Evolutionary conservation across 2,888 invertebrate species (phyloP).

Genomic region (Hydrotaea cyrtoneurina): DNA sequence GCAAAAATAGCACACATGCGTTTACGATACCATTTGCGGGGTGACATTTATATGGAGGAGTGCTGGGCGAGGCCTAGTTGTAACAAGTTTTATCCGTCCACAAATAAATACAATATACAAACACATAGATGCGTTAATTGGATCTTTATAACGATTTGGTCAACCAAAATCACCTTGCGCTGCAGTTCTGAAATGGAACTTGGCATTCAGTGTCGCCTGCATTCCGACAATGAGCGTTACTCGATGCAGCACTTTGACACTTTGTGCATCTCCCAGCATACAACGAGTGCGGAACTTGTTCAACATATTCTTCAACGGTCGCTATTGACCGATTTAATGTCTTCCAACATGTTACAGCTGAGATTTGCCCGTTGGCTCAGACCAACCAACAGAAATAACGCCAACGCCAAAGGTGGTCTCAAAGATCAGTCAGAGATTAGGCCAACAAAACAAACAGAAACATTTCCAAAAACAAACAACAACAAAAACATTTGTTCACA

Average conservation of each 20-base stretch:
- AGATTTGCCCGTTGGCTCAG: constrained; percentile 8
- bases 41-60: too few species aligned
- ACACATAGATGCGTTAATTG: too few species aligned
- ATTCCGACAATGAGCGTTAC: not conserved
- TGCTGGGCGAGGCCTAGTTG: too few species aligned
- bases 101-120: too few species aligned
- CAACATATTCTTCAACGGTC: not conserved
- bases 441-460: constrained; percentile 45
- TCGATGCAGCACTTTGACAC: constrained; percentile 4
- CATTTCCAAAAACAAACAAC: constrained; percentile 47
- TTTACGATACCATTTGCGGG: too few species aligned
- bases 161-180: too few species aligned
- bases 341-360: constrained; percentile 12
- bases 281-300: constrained; percentile 24
- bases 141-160: too few species aligned
- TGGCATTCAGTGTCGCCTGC: too few species aligned
- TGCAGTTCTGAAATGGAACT: too few species aligned
- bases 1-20: too few species aligned
- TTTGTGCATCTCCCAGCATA: not conserved
- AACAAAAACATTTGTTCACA: constrained; percentile 59
- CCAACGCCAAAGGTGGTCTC: constrained; percentile 65
- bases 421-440: constrained; percentile 59
- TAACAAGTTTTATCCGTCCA: too few species aligned
- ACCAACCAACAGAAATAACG: constrained; percentile 22
- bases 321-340: constrained; percentile 18